Evolutionary conservation across 2,113 vertebrate genomes (phyloP).

Genomic region (Aleadryas rufinucha): DNA sequence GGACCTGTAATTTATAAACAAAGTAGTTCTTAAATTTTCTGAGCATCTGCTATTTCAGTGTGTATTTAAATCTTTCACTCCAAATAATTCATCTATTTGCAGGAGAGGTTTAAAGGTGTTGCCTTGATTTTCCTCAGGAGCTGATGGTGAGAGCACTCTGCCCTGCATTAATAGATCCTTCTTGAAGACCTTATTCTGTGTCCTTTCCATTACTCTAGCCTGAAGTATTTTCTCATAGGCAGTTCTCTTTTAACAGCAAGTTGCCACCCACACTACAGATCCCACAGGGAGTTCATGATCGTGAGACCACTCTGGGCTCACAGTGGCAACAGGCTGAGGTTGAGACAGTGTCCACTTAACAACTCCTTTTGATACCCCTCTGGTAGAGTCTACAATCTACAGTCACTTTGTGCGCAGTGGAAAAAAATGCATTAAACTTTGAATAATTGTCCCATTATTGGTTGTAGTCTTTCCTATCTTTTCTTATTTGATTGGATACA

Average conservation of each 20-base stretch:
- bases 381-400: background rate
- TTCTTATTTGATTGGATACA: background rate
- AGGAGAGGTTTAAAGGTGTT: background rate
- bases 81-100: background rate
- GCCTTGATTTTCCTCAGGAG: background rate
- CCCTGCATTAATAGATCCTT: background rate
- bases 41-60: background rate
- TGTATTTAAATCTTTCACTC: background rate
- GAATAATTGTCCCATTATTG: background rate
- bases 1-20: background rate
- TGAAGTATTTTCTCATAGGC: background rate
- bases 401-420: background rate
- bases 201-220: background rate
- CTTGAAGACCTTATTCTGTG: background rate
- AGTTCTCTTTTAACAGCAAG: background rate
- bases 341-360: background rate
- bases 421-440: background rate
- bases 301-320: background rate
- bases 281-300: background rate
- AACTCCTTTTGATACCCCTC: background rate
- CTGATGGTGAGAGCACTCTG: background rate
- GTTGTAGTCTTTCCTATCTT: background rate
- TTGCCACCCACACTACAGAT: background rate
- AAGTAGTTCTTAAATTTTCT: background rate
- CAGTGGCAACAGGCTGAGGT: background rate